Percentiles rank a stretch among this genome's conserved stretches.
These are phyloP conservation scores for Corythucha ciliata DNA, from an alignment of 2,888 invertebrate genomes.

Conservation along the genomic window DNA sequence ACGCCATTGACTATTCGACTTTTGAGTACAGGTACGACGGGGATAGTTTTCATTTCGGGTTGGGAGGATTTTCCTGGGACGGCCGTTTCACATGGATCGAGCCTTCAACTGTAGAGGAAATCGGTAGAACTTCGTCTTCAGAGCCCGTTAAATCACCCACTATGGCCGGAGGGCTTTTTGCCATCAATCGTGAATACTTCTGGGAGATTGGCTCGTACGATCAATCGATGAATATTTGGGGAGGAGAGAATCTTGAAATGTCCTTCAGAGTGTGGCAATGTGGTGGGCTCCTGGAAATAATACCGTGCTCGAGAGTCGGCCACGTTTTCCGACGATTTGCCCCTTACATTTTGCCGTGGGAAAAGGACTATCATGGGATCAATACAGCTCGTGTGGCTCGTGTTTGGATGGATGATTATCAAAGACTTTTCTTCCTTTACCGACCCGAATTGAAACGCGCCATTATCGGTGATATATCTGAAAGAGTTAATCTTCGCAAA, in stretches of 20 bases:
- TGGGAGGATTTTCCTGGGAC: conserved; percentile 74
- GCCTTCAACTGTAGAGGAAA: conserved; percentile 57
- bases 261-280: conserved; percentile 82
- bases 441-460: conserved; percentile 55
- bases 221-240: conserved; percentile 94
- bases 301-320: conserved; percentile 85
- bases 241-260: conserved; percentile 95
- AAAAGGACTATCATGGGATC: conserved; percentile 86
- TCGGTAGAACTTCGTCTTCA: conserved; percentile 41
- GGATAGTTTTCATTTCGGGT: conserved; percentile 33
- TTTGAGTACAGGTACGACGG: conserved; percentile 39
- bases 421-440: conserved; percentile 79
- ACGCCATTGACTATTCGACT: conserved; percentile 43
- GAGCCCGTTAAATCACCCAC: conserved; percentile 59
- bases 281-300: conserved; percentile 84
- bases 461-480: conserved; percentile 69
- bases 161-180: conserved; percentile 96
- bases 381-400: conserved; percentile 91
- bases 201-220: conserved; percentile 94
- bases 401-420: conserved; percentile 97
- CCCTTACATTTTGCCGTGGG: conserved; percentile 81
- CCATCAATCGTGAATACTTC: conserved; percentile 82
- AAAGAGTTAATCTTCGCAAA: conserved; percentile 64
- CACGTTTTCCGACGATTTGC: conserved; percentile 91
- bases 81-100: conserved; percentile 87